Conservation (phyloP, 1,140 invertebrate species). For the Melanaphis sacchari region DNA sequence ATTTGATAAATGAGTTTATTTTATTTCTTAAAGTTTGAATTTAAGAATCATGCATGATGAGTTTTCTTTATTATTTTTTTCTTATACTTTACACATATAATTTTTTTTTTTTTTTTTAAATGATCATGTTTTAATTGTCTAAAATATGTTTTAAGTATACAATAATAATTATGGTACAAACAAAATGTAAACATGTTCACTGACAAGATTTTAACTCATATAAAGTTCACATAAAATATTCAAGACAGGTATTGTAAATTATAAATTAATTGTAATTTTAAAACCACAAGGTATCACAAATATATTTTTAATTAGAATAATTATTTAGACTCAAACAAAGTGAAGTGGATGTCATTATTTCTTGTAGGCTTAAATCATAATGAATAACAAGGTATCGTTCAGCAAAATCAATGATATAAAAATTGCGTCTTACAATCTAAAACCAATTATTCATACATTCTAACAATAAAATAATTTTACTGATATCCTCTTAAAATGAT, state of each 20-base stretch:
- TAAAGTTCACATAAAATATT: background rate
- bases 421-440: slow-evolving; percentile 8
- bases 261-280: background rate
- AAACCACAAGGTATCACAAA: background rate
- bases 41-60: background rate
- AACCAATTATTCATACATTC: slow-evolving; percentile 12
- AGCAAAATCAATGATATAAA: background rate
- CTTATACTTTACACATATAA: background rate
- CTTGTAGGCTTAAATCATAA: background rate
- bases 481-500: background rate
- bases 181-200: background rate
- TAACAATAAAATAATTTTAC: slow-evolving; percentile 32
- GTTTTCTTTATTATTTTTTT: background rate
- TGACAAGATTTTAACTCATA: background rate
- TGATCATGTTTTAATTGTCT: background rate
- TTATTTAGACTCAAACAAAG: background rate
- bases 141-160: background rate
- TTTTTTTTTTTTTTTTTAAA: background rate
- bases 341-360: background rate
- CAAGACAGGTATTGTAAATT: background rate
- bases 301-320: background rate
- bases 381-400: background rate
- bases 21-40: background rate
- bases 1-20: too few relatives aligned
- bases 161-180: background rate